Conservation (phyloP, 2,113 vertebrate species). For the sheep (Ovis aries) region DNA sequence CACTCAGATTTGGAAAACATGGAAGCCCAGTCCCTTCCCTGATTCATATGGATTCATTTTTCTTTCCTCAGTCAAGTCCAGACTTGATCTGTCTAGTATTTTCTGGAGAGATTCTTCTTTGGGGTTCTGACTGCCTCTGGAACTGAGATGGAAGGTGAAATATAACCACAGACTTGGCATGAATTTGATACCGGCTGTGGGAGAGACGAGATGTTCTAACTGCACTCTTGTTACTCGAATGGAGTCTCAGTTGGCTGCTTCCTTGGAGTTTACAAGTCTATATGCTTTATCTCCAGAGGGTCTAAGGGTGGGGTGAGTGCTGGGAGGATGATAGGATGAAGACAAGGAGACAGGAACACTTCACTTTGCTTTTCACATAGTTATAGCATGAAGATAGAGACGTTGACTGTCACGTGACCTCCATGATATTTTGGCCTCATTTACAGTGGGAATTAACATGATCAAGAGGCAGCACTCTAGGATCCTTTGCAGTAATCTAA, state of each 20-base stretch:
- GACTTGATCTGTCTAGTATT: background rate
- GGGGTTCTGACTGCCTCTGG: background rate
- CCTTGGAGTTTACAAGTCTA: background rate
- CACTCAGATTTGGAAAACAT: background rate
- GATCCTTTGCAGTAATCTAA: slow-evolving; percentile 41
- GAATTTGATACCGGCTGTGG: background rate
- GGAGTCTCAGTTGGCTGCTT: background rate
- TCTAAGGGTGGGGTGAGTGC: no score
- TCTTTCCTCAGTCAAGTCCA: background rate
- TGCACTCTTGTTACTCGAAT: background rate
- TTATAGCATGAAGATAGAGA: background rate
- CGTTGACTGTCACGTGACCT: background rate
- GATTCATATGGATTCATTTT: background rate
- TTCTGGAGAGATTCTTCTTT: background rate
- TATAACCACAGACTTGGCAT: background rate
- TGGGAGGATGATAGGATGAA: background rate
- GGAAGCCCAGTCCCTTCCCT: background rate
- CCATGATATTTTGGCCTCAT: background rate
- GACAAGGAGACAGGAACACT: background rate
- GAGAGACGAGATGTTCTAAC: background rate
- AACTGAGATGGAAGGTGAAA: background rate
- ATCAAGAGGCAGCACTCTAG: background rate
- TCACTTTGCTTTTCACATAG: background rate
- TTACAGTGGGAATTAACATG: slow-evolving; percentile 3
- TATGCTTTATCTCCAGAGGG: background rate